Evolutionary conservation across 2,797 vertebrate genomes (phyloP), one percentile per base, ranked within the genome.

Genomic region (Mallotus villosus): DNA sequence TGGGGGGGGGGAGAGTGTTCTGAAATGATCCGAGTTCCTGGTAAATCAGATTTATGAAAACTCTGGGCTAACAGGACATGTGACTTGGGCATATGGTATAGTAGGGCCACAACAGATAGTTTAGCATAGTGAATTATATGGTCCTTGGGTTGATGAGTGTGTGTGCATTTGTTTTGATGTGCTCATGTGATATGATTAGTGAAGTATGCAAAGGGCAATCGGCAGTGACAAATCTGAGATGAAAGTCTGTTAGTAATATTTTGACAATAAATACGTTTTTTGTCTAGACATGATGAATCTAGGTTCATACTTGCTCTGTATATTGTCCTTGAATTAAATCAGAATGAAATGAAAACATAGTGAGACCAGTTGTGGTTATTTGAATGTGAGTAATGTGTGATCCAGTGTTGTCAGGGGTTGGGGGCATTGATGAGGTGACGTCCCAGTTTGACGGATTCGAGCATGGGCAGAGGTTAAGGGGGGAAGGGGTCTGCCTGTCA

Each of bases 361-460:
- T 17, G 51, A 53, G 16, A n/a, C 51, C 16, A n/a, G 51, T 53
- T n/a, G 51, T 17, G 51, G 51, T 53, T 53, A 53, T 53, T 53
- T 17, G 17, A n/a, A 53, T 41, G 8, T 41, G 51, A n/a, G 3
- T 51, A 7, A 7, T 17, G 11, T 17, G 11, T 17, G 46, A 9
- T 16, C 14, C 46, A 49, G 46, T 8, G 46, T 51, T 51, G 16
- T 37, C 34, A 37, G 49, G 49, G 49, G 49, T 19, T 19, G 49
- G 49, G 14, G 49, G 49, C 5, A 51, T 14, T 3, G 14, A 51
- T 37, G 34, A 51, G 14, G 1, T 19, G 16, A 7, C 17, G 17
- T n/a, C 51, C 51, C 51, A 17, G 51, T n/a, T 53, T 4, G 17
- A 14, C 72, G 72, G 86, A 85, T 85, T 81, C 67, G 57, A 59